Conservation (phyloP, 2,797 vertebrate genomes). For the Pygocentrus nattereri region DNA sequence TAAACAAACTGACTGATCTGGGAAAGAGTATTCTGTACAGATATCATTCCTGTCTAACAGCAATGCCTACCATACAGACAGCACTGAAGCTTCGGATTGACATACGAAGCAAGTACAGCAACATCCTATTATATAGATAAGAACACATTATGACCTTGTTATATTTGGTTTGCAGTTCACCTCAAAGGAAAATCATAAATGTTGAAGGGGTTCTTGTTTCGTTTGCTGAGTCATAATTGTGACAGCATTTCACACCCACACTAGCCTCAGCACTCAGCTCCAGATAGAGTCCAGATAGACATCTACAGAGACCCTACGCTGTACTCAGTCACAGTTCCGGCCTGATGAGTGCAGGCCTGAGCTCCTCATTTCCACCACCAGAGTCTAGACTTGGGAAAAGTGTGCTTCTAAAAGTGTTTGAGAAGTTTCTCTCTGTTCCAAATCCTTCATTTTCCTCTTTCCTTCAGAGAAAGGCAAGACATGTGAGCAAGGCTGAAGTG, state of each 20-base stretch:
- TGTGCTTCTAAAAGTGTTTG: not conserved
- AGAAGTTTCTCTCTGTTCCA: not conserved
- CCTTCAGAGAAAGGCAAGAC: constrained; percentile 26
- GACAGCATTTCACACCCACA: constrained; percentile 2
- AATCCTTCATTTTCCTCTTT: constrained; percentile 5
- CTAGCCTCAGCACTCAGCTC: not conserved
- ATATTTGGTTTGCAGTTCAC: too few relatives aligned
- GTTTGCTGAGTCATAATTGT: not conserved
- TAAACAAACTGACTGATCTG: too few relatives aligned
- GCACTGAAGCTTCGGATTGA: too few relatives aligned
- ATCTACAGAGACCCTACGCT: not conserved
- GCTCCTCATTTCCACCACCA: not conserved
- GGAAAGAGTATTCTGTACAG: too few relatives aligned
- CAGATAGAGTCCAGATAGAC: not conserved
- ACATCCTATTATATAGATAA: too few relatives aligned
- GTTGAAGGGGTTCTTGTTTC: not conserved
- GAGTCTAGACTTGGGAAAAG: not conserved
- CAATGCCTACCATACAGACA: too few relatives aligned
- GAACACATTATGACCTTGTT: too few relatives aligned
- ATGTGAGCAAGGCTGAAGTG: constrained; percentile 62
- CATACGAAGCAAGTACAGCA: not conserved
- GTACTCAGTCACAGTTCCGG: constrained; percentile 9
- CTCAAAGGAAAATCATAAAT: too few relatives aligned
- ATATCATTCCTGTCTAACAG: too few relatives aligned
- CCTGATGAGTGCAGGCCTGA: not conserved